These are phyloP conservation scores for Hyphantria cunea DNA, from an alignment of 1,140 invertebrate genomes.

Conservation along the genomic window DNA sequence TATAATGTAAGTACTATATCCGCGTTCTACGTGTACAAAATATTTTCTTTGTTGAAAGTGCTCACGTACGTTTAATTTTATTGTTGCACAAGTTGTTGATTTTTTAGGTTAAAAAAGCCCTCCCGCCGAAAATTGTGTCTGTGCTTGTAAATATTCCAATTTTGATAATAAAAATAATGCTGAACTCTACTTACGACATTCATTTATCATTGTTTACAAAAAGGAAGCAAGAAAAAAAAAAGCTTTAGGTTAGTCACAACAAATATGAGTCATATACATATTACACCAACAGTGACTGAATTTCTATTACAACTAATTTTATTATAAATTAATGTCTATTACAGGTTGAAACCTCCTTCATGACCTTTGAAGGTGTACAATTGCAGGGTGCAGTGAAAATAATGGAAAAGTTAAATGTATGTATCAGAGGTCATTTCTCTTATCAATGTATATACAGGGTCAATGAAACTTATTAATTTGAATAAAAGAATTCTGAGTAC, in stretches of 20 bases:
- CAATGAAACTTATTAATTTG: slow-evolving; percentile 4
- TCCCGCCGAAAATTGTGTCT: slow-evolving; percentile 32
- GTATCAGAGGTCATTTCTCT: slow-evolving; percentile 55
- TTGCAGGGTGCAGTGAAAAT: slow-evolving; percentile 95
- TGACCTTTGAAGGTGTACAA: slow-evolving; percentile 97
- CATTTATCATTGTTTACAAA: not conserved
- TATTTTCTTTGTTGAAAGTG: not conserved
- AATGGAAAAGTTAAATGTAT: slow-evolving; percentile 96
- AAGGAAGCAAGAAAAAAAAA: not conserved
- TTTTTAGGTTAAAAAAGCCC: slow-evolving; percentile 31
- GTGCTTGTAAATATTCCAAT: not conserved
- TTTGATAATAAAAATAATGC: not conserved
- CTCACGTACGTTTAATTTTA: not conserved
- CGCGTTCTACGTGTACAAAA: not conserved
- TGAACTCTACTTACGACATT: not conserved
- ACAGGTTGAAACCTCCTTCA: slow-evolving; percentile 94
- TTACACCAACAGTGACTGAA: not conserved
- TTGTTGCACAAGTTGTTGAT: not conserved
- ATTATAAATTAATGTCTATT: slow-evolving; percentile 46
- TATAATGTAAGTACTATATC: slow-evolving; percentile 91
- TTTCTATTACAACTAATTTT: not conserved
- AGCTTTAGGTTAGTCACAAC: not conserved
- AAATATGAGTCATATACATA: slow-evolving; percentile 17
- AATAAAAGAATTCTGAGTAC: slow-evolving; percentile 1
- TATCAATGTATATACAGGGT: slow-evolving; percentile 16